Evolutionary conservation across 2,797 vertebrate species (phyloP).

Genomic region (Ispidina lecontei): DNA sequence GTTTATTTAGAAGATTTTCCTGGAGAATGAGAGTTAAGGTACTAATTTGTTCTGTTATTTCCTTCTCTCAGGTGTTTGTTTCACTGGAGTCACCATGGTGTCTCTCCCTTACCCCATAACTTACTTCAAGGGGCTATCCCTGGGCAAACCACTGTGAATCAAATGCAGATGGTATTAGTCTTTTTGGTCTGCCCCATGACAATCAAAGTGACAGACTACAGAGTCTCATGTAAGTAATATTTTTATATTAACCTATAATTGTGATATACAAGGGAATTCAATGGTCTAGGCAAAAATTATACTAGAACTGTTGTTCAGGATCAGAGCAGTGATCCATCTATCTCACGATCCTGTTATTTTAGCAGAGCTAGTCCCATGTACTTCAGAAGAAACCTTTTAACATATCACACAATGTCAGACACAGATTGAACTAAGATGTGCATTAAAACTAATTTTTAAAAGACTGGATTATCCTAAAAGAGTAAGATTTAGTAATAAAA

Average conservation of each 20-base stretch:
- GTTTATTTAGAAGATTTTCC: not conserved
- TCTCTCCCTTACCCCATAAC: not conserved
- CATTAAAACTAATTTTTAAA: conserved; percentile 18
- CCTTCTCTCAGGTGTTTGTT: not conserved
- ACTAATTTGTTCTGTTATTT: not conserved
- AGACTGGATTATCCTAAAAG: conserved; percentile 22
- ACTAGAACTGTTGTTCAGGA: not conserved
- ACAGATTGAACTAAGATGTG: not conserved
- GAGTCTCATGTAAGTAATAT: not conserved
- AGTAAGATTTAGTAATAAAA: conserved; percentile 25
- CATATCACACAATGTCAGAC: not conserved
- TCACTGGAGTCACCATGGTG: not conserved
- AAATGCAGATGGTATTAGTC: not conserved
- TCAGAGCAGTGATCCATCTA: not conserved
- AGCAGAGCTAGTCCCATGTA: not conserved
- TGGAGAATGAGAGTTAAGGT: not conserved
- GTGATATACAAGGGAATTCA: not conserved
- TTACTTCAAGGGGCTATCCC: not conserved
- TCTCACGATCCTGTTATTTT: not conserved
- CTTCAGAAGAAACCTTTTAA: conserved; percentile 17
- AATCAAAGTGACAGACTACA: not conserved
- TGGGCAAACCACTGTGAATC: not conserved
- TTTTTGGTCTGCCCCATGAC: not conserved
- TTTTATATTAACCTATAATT: not conserved
- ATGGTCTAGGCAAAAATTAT: not conserved